Evolutionary conservation across 2,888 invertebrate species (phyloP).

Genomic region (Lymantria monacha): DNA sequence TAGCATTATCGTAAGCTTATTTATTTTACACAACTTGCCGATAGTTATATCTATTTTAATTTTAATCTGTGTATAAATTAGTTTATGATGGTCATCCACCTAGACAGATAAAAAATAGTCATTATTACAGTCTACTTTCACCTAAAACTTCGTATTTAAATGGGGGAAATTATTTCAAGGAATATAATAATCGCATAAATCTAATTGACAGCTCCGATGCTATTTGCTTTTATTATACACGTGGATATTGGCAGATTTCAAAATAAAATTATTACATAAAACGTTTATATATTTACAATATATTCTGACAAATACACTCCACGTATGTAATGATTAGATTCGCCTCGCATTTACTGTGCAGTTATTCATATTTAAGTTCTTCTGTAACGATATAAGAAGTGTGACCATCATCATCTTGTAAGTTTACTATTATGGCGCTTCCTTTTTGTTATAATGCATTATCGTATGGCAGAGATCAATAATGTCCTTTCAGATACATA

Average conservation of each 20-base stretch:
- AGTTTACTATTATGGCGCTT: conserved; percentile 20
- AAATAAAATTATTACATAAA: conserved; percentile 76
- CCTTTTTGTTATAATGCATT: conserved; percentile 18
- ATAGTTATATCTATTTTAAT: conserved; percentile 76
- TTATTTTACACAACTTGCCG: conserved; percentile 81
- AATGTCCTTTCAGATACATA: conserved; percentile 54
- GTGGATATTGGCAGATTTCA: conserved; percentile 73
- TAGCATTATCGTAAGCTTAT: conserved; percentile 81
- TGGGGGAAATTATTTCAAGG: conserved; percentile 71
- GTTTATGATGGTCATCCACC: conserved; percentile 80
- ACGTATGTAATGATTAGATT: conserved; percentile 66
- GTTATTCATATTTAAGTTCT: conserved; percentile 30
- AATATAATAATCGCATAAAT: conserved; percentile 72
- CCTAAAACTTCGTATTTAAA: conserved; percentile 66
- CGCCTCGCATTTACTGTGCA: conserved; percentile 70
- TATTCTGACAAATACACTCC: conserved; percentile 68
- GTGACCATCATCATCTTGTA: conserved; percentile 56
- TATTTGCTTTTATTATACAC: conserved; percentile 73
- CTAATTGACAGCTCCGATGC: conserved; percentile 76
- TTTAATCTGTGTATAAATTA: conserved; percentile 80
- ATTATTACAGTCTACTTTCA: conserved; percentile 75
- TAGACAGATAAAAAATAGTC: conserved; percentile 80
- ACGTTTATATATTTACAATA: conserved; percentile 77
- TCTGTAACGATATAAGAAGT: conserved; percentile 27
- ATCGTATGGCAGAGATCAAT: conserved; percentile 58